Evolutionary conservation across 1,140 invertebrate species (phyloP), one percentile per base, ranked within the genome.

Genomic region (Danaus plexippus): DNA sequence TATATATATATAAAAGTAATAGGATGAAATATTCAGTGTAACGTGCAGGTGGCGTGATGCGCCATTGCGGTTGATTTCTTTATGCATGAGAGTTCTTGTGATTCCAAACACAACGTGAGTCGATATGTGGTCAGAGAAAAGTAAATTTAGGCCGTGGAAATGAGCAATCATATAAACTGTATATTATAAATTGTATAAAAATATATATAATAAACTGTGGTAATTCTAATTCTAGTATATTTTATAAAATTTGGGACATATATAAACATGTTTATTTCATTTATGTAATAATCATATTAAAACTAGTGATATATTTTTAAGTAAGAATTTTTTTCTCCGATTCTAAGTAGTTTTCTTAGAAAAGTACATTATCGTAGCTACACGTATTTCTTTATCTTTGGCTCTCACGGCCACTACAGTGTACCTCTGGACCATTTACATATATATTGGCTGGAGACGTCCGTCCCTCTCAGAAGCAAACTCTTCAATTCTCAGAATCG

Each of bases 41-140:
- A 71, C 67, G 68, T 67, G 66, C 77, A 79, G 77, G 79, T 80
- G 77, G 56, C 61, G 46, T 42, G 53, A 43, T 32, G 61, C 57
- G 62, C 56, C 64, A 59, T 50, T 69, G 68, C 67, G 68, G 73
- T 32, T 45, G 60, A 49, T 66, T 83, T 75, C 80, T 75, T 80
- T 80, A 83, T 83, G 80, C 77, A 83, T 83, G 80, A 79, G 75
- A 64, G 61, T 68, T 71, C 72, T 69, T 68, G 67, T 67, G 71
- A 74, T 75, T 75, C 67, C 50, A 58, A 69, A 75, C 75, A 71
- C 69, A 32, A 67, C 69, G 73, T 69, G 71, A 32, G 47, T 57
- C 67, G 65, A 74, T 71, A 72, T 73, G 67, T 77, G 56, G 15
- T 8, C 64, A 68, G 45, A 75, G 69, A 70, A 9, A 52, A 67